These are phyloP conservation scores for Pseudomyrmex gracilis DNA, from an alignment of 1,140 invertebrate genomes.

Conservation along the genomic window DNA sequence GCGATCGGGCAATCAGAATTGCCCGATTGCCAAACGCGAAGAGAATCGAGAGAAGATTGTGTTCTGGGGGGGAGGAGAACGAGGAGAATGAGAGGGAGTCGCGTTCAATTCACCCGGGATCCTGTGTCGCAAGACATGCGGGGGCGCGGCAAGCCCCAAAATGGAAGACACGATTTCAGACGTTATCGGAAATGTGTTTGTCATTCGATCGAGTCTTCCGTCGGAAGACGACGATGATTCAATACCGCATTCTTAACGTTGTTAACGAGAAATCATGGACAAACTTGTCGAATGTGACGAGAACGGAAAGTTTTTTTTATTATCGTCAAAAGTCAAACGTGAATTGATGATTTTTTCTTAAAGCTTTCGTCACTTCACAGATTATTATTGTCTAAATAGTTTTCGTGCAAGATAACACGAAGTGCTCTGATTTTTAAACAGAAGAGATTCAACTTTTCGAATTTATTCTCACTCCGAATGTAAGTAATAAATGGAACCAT, in stretches of 20 bases:
- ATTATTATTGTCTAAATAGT: too few relatives aligned
- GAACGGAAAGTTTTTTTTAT: not conserved
- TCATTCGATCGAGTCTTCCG: slow-evolving; percentile 58
- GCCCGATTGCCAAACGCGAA: slow-evolving; percentile 11
- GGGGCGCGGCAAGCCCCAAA: not conserved
- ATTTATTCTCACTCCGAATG: too few relatives aligned
- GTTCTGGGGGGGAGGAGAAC: not conserved
- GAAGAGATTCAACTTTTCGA: too few relatives aligned
- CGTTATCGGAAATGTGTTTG: slow-evolving; percentile 62
- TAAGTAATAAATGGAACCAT: too few relatives aligned
- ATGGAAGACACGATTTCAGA: slow-evolving; percentile 31
- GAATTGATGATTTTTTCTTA: too few relatives aligned
- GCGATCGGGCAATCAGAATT: slow-evolving; percentile 58
- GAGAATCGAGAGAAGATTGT: slow-evolving; percentile 57
- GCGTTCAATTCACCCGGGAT: slow-evolving; percentile 24
- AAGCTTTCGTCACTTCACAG: too few relatives aligned
- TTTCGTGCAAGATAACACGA: too few relatives aligned
- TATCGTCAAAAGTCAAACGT: too few relatives aligned
- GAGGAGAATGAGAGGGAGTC: too few relatives aligned
- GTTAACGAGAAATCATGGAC: not conserved
- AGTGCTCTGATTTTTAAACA: too few relatives aligned
- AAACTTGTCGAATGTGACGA: not conserved
- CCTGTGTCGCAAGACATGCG: too few relatives aligned
- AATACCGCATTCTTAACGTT: not conserved
- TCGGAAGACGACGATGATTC: not conserved